Evolutionary conservation across 2,888 invertebrate species (phyloP).

Genomic region (Stenolophus ochropezus): DNA sequence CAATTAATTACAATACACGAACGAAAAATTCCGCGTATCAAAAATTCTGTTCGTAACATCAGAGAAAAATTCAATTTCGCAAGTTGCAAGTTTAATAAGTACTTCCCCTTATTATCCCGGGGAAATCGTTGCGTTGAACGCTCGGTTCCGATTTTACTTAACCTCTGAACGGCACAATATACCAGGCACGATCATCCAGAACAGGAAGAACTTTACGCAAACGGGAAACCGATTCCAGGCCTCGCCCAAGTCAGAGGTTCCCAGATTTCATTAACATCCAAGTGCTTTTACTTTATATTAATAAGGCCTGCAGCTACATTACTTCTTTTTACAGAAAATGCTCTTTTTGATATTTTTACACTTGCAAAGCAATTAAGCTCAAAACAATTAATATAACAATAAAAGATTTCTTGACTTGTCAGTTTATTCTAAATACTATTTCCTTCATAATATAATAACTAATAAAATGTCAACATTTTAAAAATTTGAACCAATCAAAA

Average conservation of each 20-base stretch:
- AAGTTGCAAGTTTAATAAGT: slow-evolving; percentile 30
- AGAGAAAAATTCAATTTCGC: slow-evolving; percentile 12
- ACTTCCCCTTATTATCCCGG: slow-evolving; percentile 19
- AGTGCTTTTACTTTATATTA: no score
- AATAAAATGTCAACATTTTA: no score
- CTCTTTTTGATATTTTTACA: no score
- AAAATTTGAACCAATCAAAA: no score
- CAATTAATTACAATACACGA: not conserved
- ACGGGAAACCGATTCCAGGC: slow-evolving; percentile 32
- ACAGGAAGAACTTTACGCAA: slow-evolving; percentile 36
- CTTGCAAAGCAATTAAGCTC: no score
- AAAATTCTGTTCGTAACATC: not conserved
- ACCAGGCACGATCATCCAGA: slow-evolving; percentile 23
- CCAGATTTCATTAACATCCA: not conserved
- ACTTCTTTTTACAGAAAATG: no score
- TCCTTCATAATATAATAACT: no score
- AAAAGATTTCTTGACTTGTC: no score
- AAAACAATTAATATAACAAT: no score
- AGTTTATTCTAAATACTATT: no score
- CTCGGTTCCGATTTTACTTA: slow-evolving; percentile 34
- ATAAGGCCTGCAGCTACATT: no score
- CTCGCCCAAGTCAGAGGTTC: not conserved
- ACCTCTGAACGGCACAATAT: slow-evolving; percentile 36
- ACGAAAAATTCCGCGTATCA: not conserved
- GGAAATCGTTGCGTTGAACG: not conserved